phyloP scores from a whole-genome alignment of 2,797 vertebrate genomes.

The Microtus agrestis region DNA sequence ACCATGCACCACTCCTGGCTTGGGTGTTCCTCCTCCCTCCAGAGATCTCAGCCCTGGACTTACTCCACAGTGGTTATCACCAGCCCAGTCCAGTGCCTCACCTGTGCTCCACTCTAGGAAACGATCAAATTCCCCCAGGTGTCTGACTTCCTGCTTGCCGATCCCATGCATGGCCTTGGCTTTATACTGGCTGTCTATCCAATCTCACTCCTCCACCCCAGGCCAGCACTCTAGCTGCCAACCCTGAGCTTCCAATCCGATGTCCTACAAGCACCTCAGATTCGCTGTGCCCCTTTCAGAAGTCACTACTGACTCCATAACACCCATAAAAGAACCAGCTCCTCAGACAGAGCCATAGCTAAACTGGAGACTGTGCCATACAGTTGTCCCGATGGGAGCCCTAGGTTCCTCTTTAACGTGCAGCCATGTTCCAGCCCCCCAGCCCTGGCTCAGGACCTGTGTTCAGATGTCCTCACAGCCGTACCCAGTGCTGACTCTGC shows the following conservation, averaged over 20 bases:
- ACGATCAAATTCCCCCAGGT: neutral
- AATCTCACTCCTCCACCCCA: neutral
- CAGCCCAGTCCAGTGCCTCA: neutral
- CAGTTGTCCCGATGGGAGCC: too few relatives aligned
- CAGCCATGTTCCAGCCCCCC: neutral
- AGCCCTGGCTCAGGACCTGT: neutral
- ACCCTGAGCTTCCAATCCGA: neutral
- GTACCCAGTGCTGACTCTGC: neutral
- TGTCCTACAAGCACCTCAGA: slow-evolving; percentile 16
- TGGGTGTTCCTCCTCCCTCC: neutral
- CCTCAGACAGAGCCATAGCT: neutral
- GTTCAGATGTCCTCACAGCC: neutral
- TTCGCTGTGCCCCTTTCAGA: neutral
- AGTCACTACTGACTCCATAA: neutral
- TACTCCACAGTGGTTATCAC: neutral
- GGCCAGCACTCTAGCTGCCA: neutral
- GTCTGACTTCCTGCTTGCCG: neutral
- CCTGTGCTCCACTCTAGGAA: neutral
- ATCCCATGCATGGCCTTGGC: neutral
- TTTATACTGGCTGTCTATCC: neutral
- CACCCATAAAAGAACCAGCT: neutral
- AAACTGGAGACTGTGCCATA: too few relatives aligned
- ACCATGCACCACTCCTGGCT: neutral
- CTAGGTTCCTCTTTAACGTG: neutral
- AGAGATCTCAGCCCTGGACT: neutral